phyloP scores from a whole-genome alignment of 2,888 invertebrate genomes.

The Nematopogon swammerdamellus region DNA sequence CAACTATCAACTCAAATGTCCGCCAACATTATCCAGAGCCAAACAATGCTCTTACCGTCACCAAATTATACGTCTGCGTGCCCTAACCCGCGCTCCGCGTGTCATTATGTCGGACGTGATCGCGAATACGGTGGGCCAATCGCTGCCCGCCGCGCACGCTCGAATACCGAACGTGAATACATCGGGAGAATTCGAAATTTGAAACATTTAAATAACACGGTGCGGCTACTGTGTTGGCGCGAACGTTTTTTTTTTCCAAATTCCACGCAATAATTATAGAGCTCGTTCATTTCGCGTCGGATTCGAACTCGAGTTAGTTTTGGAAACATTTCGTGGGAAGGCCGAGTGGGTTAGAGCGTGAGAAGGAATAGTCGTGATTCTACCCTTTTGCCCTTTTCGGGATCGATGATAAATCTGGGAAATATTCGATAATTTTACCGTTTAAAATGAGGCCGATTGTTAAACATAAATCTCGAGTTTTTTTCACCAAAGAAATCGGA shows the following conservation, averaged over 20 bases:
- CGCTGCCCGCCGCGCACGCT: conserved; percentile 6
- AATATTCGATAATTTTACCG: background rate
- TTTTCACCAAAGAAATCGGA: too few species aligned
- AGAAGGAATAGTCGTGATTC: background rate
- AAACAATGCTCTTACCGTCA: too few species aligned
- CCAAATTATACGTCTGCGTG: too few species aligned
- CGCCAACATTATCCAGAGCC: background rate
- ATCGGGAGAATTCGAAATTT: conserved; percentile 35
- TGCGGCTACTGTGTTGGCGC: conserved; percentile 47
- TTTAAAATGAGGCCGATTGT: background rate
- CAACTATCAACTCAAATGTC: background rate
- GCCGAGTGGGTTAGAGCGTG: background rate
- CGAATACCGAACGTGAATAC: conserved; percentile 12
- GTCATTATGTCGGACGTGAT: conserved; percentile 20
- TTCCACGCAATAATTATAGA: conserved; percentile 22
- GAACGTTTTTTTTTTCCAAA: conserved; percentile 31
- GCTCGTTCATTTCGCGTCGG: background rate
- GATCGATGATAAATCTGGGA: background rate
- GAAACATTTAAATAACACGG: conserved; percentile 55
- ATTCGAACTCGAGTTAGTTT: background rate
- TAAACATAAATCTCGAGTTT: too few species aligned
- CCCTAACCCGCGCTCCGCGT: background rate
- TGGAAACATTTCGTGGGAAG: background rate
- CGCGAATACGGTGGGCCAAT: conserved; percentile 15
- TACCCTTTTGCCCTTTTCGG: background rate